Conservation (phyloP, 2,797 vertebrate genomes). For the Garrulus glandarius region DNA sequence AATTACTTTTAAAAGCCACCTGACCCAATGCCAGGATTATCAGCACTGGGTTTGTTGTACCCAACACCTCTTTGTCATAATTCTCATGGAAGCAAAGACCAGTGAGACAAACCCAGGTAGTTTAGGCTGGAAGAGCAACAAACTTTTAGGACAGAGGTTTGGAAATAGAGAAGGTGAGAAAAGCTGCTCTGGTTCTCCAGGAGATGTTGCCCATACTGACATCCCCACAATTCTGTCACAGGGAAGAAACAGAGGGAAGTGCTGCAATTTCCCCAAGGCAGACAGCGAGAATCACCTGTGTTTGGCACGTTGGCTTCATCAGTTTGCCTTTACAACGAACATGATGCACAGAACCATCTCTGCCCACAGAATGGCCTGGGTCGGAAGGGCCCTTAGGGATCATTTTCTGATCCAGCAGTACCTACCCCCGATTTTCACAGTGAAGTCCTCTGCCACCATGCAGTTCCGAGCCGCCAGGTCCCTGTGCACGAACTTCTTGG, state of each 20-base stretch:
- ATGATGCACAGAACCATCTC: fast-evolving
- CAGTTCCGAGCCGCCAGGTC: conserved; percentile 98
- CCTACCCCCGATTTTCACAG: conserved; percentile 95
- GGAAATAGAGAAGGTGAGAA: not conserved
- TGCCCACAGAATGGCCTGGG: not conserved
- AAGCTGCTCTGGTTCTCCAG: not conserved
- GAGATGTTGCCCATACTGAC: not conserved
- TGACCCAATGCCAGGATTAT: not conserved
- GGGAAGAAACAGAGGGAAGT: not conserved
- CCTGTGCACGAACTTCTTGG: conserved; percentile 97
- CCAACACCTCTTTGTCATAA: not conserved
- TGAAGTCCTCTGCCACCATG: conserved; percentile 95
- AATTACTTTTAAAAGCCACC: not conserved
- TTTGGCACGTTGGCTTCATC: fast-evolving
- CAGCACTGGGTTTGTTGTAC: not conserved
- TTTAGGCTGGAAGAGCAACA: not conserved
- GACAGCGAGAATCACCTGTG: not conserved
- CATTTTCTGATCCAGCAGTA: not conserved
- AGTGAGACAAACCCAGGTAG: not conserved
- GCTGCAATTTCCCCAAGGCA: not conserved
- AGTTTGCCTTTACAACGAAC: not conserved
- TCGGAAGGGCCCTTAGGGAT: not conserved
- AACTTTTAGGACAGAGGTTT: not conserved
- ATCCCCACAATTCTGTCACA: not conserved
- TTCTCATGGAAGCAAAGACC: not conserved